Evolutionary conservation across 2,888 invertebrate species (phyloP).

Genomic region (Eupithecia centaureata): DNA sequence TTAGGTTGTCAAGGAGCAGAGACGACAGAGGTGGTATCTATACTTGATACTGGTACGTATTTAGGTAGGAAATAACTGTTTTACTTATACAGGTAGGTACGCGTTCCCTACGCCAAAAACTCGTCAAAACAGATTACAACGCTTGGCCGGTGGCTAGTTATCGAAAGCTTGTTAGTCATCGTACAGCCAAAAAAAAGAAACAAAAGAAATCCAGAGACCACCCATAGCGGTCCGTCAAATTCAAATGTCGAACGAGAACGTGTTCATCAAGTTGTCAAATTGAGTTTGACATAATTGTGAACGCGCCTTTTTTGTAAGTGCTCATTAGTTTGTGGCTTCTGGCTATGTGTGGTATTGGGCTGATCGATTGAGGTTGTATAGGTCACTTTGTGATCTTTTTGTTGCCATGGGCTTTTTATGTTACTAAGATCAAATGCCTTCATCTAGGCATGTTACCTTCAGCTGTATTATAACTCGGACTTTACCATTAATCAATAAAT

Average conservation of each 20-base stretch:
- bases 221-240: slow-evolving; percentile 76
- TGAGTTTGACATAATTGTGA: slow-evolving; percentile 81
- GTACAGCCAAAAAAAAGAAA: slow-evolving; percentile 64
- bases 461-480: not conserved
- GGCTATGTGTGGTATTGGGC: slow-evolving; percentile 47
- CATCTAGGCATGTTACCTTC: not conserved
- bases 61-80: no score
- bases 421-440: not conserved
- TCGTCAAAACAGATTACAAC: slow-evolving; percentile 69
- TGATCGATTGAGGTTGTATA: slow-evolving; percentile 37
- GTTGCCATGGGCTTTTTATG: not conserved
- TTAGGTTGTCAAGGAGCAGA: no score
- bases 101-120: slow-evolving; percentile 34
- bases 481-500: not conserved
- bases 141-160: slow-evolving; percentile 76
- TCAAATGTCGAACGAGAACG: slow-evolving; percentile 72
- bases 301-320: slow-evolving; percentile 64
- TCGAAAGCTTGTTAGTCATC: slow-evolving; percentile 78
- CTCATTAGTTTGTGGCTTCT: slow-evolving; percentile 59
- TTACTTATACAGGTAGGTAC: not conserved
- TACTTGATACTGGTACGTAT: no score
- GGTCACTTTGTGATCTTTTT: slow-evolving; percentile 19
- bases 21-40: no score
- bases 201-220: slow-evolving; percentile 73
- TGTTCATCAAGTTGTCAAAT: slow-evolving; percentile 84